These are phyloP conservation scores for Drosophila sordidula DNA, from an alignment of 2,888 invertebrate genomes.

Conservation along the genomic window DNA sequence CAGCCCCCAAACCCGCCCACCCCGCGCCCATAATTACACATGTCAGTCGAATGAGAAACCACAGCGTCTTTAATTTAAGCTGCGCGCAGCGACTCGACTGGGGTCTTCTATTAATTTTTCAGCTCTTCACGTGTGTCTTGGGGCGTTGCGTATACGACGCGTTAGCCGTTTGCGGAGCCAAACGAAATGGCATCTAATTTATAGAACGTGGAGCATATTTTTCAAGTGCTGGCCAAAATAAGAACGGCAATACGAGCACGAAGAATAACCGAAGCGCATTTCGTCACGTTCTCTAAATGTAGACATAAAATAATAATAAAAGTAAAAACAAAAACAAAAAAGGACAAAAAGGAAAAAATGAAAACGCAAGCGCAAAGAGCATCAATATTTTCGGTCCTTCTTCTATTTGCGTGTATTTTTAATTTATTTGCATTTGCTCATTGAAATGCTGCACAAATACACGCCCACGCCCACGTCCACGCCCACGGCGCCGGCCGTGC, in stretches of 20 bases:
- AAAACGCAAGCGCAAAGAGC: constrained; percentile 47
- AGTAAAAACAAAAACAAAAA: constrained; percentile 3
- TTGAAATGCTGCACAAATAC: constrained; percentile 76
- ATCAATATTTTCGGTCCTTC: constrained; percentile 70
- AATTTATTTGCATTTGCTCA: constrained; percentile 78
- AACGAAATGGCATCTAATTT: constrained; percentile 75
- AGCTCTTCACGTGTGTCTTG: constrained; percentile 32
- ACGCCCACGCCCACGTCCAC: constrained; percentile 20
- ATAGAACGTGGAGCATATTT: constrained; percentile 62
- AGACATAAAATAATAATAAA: constrained; percentile 48
- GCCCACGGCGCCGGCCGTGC: constrained; percentile 18
- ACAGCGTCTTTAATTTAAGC: constrained; percentile 61
- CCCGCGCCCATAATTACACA: not conserved
- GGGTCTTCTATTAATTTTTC: constrained; percentile 43
- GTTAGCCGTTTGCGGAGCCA: constrained; percentile 47
- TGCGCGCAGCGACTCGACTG: constrained; percentile 9
- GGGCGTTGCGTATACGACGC: constrained; percentile 61
- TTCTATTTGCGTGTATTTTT: constrained; percentile 70
- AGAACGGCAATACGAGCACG: not conserved
- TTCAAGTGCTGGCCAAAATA: constrained; percentile 55
- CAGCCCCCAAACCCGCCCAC: constrained; percentile 22
- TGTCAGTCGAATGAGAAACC: constrained; percentile 31
- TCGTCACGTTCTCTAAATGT: constrained; percentile 67
- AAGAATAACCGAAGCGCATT: constrained; percentile 46
- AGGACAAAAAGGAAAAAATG: constrained; percentile 2